Evolutionary conservation across 92 coral and sea anemone species (phyloP), one percentile per base, ranked within the genome.

Genomic region (Paramuricea clavata): DNA sequence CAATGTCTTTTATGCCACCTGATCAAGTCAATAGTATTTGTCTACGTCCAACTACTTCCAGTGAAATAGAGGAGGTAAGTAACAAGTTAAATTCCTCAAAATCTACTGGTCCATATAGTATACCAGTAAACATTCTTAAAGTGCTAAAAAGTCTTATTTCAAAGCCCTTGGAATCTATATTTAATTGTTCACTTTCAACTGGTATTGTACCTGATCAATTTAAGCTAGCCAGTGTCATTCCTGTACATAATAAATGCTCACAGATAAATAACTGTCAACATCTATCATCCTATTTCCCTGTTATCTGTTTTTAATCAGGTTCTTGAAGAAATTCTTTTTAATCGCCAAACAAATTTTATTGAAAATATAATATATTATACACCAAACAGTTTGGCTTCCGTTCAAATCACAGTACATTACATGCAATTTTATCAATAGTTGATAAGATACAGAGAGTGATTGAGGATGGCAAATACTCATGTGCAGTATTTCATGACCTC

Each of bases 221-320:
- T 35, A 78, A 78, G 54, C 12, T 52, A 32, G 69, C 83, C 41
- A 78, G 67, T 16, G 43, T 78, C 47, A 78, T 49, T 11, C 81
- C 57, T 16, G 60, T 39, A 19, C 35, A 31, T 76, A 75, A 75
- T 6, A 75, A 75, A 12, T 28, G 57, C 33, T 75, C 54, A 13
- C 81, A 75, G 41, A n/a, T n/a, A n/a, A n/a, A 41, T 75, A 17
- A 44, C 27, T 75, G 15, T 75, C 10, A 44, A 19, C 19, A 75
- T 34, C 30, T 75, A 75, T n/a, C 23, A 57, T 30, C 81, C 81
- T 28, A 42, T 75, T 16, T 75, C 81, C 7, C 35, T 75, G 28
- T 27, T 75, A n/a, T 75, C 81, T 28, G 35, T 44, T 39, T 42
- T 75, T 25, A 41, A 42, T 27, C 54, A 57, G 60, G 35, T 75